Base-by-base conservation (phyloP, 2,797 vertebrate genomes). In the Protonibea diacanthus region DNA sequence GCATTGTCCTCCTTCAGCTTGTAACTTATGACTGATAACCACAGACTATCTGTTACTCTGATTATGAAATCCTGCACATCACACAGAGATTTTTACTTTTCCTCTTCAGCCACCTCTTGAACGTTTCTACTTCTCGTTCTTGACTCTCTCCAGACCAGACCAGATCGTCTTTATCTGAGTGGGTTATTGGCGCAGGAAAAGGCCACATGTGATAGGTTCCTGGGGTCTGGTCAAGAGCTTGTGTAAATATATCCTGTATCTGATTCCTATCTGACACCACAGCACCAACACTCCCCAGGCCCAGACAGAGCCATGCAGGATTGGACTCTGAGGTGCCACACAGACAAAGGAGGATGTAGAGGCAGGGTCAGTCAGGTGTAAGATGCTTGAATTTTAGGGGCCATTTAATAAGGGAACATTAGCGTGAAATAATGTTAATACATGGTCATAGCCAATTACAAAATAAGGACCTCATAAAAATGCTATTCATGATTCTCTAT, bases 161-260 rank as follows among this genome's bases (percentile, higher is more conserved):
- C 45, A 48, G 56, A 73, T 55, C 12, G 2, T 48, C 60, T 86
- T 86, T 89, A 90, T 91, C 89, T 81, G 44, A 74, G 52, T 44
- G 63, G 48, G 61, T 47, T 86, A 71, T 42, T 60, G 47, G 56
- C 3, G 15, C 14, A 12, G 44, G 70, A 74, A 73, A 66, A 70
- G 42, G 59, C 73, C 70, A 76, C 56, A 25, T 70, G 70, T 78
- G 83, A 85, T 57, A 57, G 49, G 68, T 72, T 52, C 80, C 70
- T 55, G 73, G 61, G 66, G 60, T 86, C 83, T 74, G 58, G 76
- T 71, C 25, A 3, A 74, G 76, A 62, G 79, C 47, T 71, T 44
- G 72, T 59, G 60, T 92, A 92, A 91, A 90, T 89, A 89, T 91
- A 92, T 78, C 52, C 25, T 48, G 47, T 80, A 87, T 84, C 84